Base-by-base conservation (phyloP, 2,888 invertebrate species). In the Busseola fusca region DNA sequence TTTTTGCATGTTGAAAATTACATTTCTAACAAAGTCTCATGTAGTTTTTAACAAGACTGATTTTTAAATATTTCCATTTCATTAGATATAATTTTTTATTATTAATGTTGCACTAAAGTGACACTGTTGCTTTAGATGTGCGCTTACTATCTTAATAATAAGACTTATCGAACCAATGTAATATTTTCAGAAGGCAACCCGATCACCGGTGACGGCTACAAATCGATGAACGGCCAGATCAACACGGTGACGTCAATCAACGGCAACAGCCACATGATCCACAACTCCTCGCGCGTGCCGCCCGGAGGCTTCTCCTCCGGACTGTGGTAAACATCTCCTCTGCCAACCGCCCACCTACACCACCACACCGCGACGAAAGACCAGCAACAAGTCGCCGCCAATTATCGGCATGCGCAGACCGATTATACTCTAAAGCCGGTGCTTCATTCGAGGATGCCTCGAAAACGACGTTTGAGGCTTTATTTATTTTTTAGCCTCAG, bases 301-400 rank as follows among this genome's bases (percentile, higher is more conserved):
- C 97, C 97, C 66, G 97, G 97, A 86, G 97, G 97, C 64, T 97
- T 93, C 91, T 97, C 97, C 81, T 97, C 97, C 82, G 97, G 97
- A 82, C 96, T 97, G 82, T 97, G 97, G 97, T 97, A 97, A 96
- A 90, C 87, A 76, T 64, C 66, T 75, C 48, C 72, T 25, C 60
- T 67, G 64, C 74, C 74, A 59, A 73, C 69, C 76, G 81, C 77
- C 87, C 85, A 82, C 83, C 82, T 74, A 80, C 82, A 83, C 83
- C 69, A 82, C 84, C 68, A 81, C 81, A 80, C 76, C 79, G 76
- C 87, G 85, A 82, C 86, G 77, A 73, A 76, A 69, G 85, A 84
- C 83, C 86, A 81, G 68, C 84, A 81, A 79, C 72, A 69, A 74
- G 45, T 75, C 81, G 82, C 80, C 84, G 78, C 76, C 71, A 75